Conservation (phyloP, 2,888 invertebrate species). For the Crepidodera aurea region DNA sequence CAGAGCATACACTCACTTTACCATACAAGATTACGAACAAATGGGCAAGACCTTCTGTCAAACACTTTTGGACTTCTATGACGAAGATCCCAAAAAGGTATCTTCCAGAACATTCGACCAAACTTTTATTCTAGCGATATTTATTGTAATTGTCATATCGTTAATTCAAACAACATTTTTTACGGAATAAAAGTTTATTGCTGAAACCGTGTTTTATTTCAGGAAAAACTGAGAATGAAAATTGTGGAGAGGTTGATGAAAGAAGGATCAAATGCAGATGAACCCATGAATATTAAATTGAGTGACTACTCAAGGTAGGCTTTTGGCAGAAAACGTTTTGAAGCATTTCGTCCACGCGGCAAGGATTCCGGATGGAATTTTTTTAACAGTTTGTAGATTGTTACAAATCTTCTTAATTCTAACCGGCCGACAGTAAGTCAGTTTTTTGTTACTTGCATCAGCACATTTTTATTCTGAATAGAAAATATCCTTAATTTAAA, state of each 20-base stretch:
- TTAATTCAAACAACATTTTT: conserved; percentile 21
- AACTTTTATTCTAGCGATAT: conserved; percentile 15
- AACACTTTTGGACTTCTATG: conserved; percentile 90
- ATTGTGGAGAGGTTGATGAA: conserved; percentile 80
- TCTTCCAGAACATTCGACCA: conserved; percentile 25
- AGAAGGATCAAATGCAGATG: conserved; percentile 88
- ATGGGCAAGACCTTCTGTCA: conserved; percentile 92
- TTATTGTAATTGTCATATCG: conserved; percentile 11
- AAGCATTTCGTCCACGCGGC: no score
- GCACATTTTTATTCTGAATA: no score
- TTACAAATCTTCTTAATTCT: no score
- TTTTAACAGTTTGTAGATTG: no score
- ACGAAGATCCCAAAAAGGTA: conserved; percentile 84
- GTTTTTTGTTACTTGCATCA: no score
- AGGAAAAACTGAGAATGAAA: conserved; percentile 81
- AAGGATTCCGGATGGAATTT: no score
- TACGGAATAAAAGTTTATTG: conserved; percentile 21
- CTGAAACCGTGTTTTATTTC: conserved; percentile 51
- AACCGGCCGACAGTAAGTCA: no score
- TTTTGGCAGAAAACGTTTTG: background rate
- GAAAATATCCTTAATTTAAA: no score
- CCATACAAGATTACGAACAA: conserved; percentile 78
- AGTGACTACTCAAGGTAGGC: conserved; percentile 87
- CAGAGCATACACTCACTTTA: conserved; percentile 85
- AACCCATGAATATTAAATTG: conserved; percentile 84